These are phyloP conservation scores for Menidia menidia DNA, from an alignment of 2,797 vertebrate species.

Conservation along the genomic window DNA sequence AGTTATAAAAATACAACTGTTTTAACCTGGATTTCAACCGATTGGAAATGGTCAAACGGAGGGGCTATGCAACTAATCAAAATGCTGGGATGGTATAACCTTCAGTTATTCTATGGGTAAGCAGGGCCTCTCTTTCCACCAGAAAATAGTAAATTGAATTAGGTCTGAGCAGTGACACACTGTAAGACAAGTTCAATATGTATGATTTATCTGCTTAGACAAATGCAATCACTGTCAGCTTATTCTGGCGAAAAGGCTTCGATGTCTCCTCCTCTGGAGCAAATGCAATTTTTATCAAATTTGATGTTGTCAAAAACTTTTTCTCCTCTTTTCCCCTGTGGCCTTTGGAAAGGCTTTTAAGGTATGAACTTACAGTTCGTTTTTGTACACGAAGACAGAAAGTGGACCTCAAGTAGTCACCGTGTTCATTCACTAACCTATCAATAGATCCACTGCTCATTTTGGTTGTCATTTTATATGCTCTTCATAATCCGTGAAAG, in stretches of 20 bases:
- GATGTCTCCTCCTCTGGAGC: slow-evolving; percentile 72
- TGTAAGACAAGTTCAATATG: slow-evolving; percentile 83
- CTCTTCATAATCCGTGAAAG: too few relatives aligned
- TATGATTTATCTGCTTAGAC: slow-evolving; percentile 90
- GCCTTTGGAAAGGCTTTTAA: slow-evolving; percentile 31
- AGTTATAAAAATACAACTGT: slow-evolving; percentile 20
- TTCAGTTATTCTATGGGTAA: slow-evolving; percentile 82
- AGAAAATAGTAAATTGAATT: slow-evolving; percentile 87
- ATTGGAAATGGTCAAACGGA: slow-evolving; percentile 25
- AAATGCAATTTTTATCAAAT: slow-evolving; percentile 84
- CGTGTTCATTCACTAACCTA: not conserved
- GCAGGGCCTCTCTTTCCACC: slow-evolving; percentile 68
- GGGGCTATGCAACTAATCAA: slow-evolving; percentile 72
- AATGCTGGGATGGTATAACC: slow-evolving; percentile 81
- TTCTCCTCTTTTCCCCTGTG: slow-evolving; percentile 16
- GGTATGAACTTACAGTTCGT: slow-evolving; percentile 33
- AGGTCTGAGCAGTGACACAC: slow-evolving; percentile 80
- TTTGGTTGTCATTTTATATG: too few relatives aligned
- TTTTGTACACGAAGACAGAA: slow-evolving; percentile 18
- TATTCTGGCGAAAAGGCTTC: slow-evolving; percentile 81
- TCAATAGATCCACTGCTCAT: too few relatives aligned
- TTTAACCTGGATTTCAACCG: slow-evolving; percentile 14
- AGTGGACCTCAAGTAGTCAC: slow-evolving; percentile 1
- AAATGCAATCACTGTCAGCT: slow-evolving; percentile 88
- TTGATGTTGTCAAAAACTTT: slow-evolving; percentile 72